Base-by-base conservation (phyloP, 2,797 vertebrate species). In the Sebastes matsubarae region DNA sequence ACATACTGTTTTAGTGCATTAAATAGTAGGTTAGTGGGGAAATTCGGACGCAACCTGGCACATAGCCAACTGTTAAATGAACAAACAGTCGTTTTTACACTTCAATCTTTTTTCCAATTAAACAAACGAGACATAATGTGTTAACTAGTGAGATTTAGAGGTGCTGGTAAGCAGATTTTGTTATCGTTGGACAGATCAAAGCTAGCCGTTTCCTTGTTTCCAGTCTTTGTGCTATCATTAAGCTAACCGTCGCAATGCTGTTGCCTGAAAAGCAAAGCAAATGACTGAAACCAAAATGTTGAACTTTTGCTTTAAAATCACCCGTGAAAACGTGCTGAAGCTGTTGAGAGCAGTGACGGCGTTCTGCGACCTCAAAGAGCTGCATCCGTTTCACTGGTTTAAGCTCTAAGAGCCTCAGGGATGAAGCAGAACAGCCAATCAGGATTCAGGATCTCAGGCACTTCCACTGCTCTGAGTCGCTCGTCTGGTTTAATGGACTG, bases 401-500 rank as follows among this genome's bases (percentile, higher is more conserved):
- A 58, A 68, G 14, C 30, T 36, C 67, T 14, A 38, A 60, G 68
- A 57, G 46, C 46, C 71, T 36, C 67, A 11, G 20, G 32, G 42
- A n/a, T 68, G 27, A 73, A 74, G 54, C 13, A 60, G 68, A 85
- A 68, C 13, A 57, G 13, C 4, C 18, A 71, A 86, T 67, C 54
- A 34, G 76, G 69, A 38, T 55, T 72, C 50, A 77, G 64, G 72
- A 79, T 85, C 67, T 84, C 76, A 74, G 74, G 82, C 46, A 68
- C 68, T 75, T 68, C 76, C 66, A 79, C 75, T 82, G 78, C 32
- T 80, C 77, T 80, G 65, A 80, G 59, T 72, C 34, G 6, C 67
- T 30, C 18, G 54, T 59, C 58, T 82, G 70, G 65, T 81, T 70
- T 52, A 71, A 92, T 69, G 63, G 85, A 88, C 81, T 27, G 10